These are phyloP conservation scores for Gymnoscelis rufifasciata DNA, from an alignment of 2,888 invertebrate genomes.

Conservation along the genomic window DNA sequence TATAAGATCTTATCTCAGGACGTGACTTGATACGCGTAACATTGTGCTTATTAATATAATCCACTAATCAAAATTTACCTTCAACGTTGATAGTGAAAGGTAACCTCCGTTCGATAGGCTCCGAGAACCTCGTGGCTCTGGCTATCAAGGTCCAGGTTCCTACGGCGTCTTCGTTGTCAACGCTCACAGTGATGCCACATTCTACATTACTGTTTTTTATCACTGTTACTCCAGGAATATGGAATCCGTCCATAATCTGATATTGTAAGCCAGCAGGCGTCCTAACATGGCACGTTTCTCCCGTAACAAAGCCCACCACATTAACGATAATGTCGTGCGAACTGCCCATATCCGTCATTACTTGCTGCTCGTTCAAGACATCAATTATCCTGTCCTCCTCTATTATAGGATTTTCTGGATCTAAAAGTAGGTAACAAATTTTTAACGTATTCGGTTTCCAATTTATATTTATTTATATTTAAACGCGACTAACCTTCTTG, in stretches of 20 bases:
- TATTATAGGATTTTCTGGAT: conserved; percentile 38
- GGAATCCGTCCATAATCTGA: conserved; percentile 38
- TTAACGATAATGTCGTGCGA: conserved; percentile 36
- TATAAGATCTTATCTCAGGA: conserved; percentile 46
- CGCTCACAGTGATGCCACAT: conserved; percentile 45
- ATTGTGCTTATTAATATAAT: conserved; percentile 29
- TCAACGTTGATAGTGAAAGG: conserved; percentile 51
- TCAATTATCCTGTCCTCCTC: conserved; percentile 33
- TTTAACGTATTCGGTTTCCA: neutral
- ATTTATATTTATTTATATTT: neutral
- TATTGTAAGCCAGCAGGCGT: conserved; percentile 46
- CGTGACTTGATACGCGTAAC: conserved; percentile 55
- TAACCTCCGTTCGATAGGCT: conserved; percentile 47
- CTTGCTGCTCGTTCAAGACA: conserved; percentile 14
- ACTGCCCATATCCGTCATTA: conserved; percentile 29
- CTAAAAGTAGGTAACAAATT: conserved; percentile 26
- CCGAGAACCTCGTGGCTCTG: conserved; percentile 33
- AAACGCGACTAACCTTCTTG: conserved; percentile 39
- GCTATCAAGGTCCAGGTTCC: conserved; percentile 59
- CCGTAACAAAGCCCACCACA: conserved; percentile 16
- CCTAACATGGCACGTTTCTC: conserved; percentile 48
- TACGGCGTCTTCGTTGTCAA: conserved; percentile 38
- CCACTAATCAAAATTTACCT: conserved; percentile 47
- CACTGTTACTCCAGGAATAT: conserved; percentile 38
- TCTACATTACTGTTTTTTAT: conserved; percentile 32